A percentile compares a stretch with the other conserved stretches of the same genome.
Conservation (phyloP, 1,140 invertebrate species). For the Samia ricini region DNA sequence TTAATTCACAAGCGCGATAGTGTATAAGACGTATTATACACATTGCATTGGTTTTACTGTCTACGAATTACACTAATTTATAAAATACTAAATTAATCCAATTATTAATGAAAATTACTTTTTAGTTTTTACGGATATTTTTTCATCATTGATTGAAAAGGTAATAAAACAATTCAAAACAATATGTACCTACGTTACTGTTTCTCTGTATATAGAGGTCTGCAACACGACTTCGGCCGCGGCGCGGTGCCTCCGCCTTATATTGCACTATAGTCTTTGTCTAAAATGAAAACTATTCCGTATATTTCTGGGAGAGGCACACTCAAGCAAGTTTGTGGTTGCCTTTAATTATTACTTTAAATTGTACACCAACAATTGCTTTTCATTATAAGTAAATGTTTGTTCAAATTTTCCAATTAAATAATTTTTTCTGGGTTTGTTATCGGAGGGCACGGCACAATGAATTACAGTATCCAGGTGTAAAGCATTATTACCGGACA, state of each 20-base stretch:
- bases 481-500: too few relatives aligned
- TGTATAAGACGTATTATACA: too few relatives aligned
- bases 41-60: too few relatives aligned
- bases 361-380: neutral
- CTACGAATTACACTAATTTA: too few relatives aligned
- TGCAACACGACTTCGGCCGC: too few relatives aligned
- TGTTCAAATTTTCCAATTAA: neutral
- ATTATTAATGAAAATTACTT: too few relatives aligned
- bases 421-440: too few relatives aligned
- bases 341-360: neutral
- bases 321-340: neutral
- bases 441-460: too few relatives aligned
- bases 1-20: too few relatives aligned
- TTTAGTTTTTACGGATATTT: neutral
- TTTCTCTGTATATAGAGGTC: neutral
- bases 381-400: neutral
- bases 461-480: too few relatives aligned
- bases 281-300: constrained; percentile 10
- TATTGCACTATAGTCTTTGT: constrained; percentile 9
- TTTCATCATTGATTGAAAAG: neutral
- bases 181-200: neutral
- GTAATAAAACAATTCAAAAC: neutral
- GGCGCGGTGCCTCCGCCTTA: neutral
- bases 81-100: too few relatives aligned
- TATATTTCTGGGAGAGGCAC: constrained; percentile 6